Evolutionary conservation across 1,140 invertebrate genomes (phyloP).

Genomic region (Aphidius gifuensis): DNA sequence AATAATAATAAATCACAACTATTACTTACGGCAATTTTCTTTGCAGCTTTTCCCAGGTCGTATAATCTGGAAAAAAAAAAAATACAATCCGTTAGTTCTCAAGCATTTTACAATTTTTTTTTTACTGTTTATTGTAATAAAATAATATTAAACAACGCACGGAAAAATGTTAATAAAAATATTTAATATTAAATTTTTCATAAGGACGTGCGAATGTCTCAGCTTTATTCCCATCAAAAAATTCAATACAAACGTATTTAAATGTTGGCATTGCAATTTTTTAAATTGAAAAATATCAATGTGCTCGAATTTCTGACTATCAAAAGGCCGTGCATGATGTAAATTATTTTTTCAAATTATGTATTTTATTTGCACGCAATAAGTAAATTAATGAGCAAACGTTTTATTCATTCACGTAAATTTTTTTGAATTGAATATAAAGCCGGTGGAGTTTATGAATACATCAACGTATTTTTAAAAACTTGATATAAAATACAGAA

Average conservation of each 20-base stretch:
- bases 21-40: background rate
- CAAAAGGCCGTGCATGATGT: background rate
- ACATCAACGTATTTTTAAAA: too few species aligned
- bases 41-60: background rate
- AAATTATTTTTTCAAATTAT: too few species aligned
- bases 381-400: too few species aligned
- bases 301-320: background rate
- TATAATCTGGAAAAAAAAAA: slow-evolving; percentile 16
- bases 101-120: background rate
- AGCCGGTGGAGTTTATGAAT: too few species aligned
- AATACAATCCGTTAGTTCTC: slow-evolving; percentile 15
- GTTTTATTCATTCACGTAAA: too few species aligned
- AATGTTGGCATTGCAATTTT: background rate
- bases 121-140: too few species aligned
- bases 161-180: background rate
- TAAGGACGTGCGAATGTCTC: background rate
- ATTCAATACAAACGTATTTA: background rate
- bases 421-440: too few species aligned
- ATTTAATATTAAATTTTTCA: slow-evolving; percentile 1
- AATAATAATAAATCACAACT: too few species aligned
- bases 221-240: background rate
- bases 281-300: too few species aligned
- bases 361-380: too few species aligned
- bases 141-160: too few species aligned
- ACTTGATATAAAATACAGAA: too few species aligned